Conservation (phyloP, 2,888 invertebrate genomes). For the Eristalinus aeneus region DNA sequence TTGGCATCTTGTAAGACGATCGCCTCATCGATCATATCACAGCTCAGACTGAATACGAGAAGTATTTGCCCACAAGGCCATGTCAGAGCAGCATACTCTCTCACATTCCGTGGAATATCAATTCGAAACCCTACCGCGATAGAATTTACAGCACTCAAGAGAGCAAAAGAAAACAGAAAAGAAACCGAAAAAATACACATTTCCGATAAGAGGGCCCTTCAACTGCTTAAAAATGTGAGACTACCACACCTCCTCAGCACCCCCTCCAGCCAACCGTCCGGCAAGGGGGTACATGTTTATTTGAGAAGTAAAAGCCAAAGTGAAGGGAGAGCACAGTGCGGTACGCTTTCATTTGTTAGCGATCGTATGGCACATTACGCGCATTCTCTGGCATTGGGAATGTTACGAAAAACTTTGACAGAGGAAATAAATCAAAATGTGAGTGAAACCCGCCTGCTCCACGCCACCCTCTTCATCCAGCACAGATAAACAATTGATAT, state of each 20-base stretch:
- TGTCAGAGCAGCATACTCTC: neutral
- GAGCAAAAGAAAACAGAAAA: conserved; percentile 22
- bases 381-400: neutral
- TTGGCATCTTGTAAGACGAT: neutral
- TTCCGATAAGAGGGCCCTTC: conserved; percentile 27
- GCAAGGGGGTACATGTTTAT: neutral
- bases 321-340: neutral
- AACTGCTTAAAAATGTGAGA: conserved; percentile 1
- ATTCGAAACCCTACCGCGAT: conserved; percentile 12
- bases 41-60: no score
- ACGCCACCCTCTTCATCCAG: neutral
- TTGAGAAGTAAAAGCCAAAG: neutral
- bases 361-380: conserved; percentile 12
- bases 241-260: neutral
- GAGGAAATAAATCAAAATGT: neutral
- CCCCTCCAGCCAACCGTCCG: neutral
- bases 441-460: neutral
- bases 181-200: conserved; percentile 14
- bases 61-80: neutral
- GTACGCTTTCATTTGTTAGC: neutral
- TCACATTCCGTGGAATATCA: conserved; percentile 2
- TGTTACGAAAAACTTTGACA: conserved; percentile 22
- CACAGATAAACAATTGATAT: conserved; percentile 28
- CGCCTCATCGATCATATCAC: neutral
- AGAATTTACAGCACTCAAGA: conserved; percentile 27